phyloP scores from a whole-genome alignment of 2,113 vertebrate species.

The Barbus barbus region DNA sequence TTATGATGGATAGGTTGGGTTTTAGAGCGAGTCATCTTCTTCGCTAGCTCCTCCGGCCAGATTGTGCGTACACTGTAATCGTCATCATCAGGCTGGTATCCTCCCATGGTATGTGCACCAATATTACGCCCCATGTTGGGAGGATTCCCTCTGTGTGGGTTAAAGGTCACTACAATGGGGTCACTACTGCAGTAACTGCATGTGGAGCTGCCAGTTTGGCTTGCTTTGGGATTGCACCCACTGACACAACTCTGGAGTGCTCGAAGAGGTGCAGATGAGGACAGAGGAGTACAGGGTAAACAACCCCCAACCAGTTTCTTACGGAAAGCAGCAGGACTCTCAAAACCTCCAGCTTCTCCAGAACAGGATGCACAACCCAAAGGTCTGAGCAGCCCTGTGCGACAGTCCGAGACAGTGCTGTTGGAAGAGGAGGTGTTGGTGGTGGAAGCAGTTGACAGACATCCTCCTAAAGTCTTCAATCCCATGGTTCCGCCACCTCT shows the following conservation, averaged over 20 bases:
- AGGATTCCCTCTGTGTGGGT: conserved; percentile 73
- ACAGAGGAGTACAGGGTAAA: conserved; percentile 75
- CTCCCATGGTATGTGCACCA: conserved; percentile 58
- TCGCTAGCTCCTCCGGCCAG: conserved; percentile 83
- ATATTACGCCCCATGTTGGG: conserved; percentile 63
- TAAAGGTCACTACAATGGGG: conserved; percentile 83
- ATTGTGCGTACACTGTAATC: conserved; percentile 81
- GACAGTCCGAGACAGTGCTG: conserved; percentile 77
- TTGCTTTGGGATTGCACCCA: conserved; percentile 78
- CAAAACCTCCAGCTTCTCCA: conserved; percentile 66
- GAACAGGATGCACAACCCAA: conserved; percentile 76
- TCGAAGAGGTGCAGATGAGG: conserved; percentile 74
- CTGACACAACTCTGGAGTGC: conserved; percentile 78
- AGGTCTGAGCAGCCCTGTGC: conserved; percentile 70
- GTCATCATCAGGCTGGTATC: conserved; percentile 72
- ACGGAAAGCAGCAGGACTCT: conserved; percentile 75
- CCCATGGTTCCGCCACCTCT: conserved; percentile 69
- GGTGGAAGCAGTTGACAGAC: conserved; percentile 77
- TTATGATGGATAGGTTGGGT: conserved; percentile 67
- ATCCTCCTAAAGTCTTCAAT: conserved; percentile 74
- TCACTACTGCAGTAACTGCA: conserved; percentile 87
- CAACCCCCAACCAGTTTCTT: conserved; percentile 78
- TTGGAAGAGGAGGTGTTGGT: conserved; percentile 80
- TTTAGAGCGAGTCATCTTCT: conserved; percentile 79
- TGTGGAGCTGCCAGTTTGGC: conserved; percentile 79